Conservation (phyloP, 2,113 vertebrate species). For the Puffinus mauretanicus region DNA sequence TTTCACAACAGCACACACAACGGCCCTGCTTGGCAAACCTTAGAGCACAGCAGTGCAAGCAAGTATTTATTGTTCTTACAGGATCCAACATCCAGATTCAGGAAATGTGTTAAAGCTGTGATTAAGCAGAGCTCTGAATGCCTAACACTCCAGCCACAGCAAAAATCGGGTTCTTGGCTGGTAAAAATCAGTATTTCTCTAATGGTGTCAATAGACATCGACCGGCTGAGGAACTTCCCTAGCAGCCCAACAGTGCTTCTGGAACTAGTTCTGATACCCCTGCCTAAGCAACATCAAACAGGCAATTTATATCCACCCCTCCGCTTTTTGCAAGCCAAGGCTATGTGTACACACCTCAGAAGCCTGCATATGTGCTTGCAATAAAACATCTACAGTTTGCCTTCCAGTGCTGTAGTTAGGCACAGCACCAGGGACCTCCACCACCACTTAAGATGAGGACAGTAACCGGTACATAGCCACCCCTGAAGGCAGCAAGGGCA, state of each 20-base stretch:
- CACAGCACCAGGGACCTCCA: neutral
- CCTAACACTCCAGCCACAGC: neutral
- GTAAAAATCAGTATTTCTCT: neutral
- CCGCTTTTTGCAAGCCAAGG: neutral
- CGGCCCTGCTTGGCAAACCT: neutral
- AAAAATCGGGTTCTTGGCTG: neutral
- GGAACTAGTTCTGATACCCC: neutral
- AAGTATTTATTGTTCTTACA: neutral
- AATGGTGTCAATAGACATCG: neutral
- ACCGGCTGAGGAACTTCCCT: fast-evolving
- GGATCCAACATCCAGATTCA: neutral
- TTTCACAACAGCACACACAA: neutral
- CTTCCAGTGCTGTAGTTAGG: neutral
- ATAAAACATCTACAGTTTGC: neutral
- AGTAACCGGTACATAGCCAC: neutral
- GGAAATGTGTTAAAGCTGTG: neutral
- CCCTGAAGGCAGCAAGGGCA: neutral
- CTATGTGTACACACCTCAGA: neutral
- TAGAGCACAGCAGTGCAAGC: neutral
- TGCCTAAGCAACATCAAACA: neutral
- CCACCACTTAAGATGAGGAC: neutral
- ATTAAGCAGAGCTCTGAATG: neutral
- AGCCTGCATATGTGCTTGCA: neutral
- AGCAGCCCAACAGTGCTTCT: neutral
- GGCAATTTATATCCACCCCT: neutral